Evolutionary conservation across 2,113 vertebrate genomes (phyloP).

Genomic region (Bubalus kerabau): DNA sequence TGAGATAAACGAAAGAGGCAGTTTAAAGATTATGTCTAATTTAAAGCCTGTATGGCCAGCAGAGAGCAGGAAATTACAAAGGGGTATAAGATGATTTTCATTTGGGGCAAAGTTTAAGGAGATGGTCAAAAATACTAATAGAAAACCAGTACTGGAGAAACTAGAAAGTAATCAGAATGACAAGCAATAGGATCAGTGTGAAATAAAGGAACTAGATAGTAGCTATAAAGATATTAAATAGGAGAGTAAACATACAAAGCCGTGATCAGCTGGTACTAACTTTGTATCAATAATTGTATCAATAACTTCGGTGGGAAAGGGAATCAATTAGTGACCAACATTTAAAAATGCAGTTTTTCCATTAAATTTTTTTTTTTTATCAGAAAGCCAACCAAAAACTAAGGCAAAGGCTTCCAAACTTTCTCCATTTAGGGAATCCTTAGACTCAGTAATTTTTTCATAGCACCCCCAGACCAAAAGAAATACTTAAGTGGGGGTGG

Average conservation of each 20-base stretch:
- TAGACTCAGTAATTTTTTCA: background rate
- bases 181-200: background rate
- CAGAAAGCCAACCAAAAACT: conserved; percentile 7
- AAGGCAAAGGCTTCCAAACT: background rate
- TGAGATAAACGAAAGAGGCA: background rate
- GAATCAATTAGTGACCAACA: background rate
- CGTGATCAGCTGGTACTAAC: background rate
- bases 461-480: background rate
- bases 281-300: conserved; percentile 3
- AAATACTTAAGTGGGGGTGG: background rate
- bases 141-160: background rate
- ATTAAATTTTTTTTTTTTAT: background rate
- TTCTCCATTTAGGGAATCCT: background rate
- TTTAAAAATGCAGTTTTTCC: background rate
- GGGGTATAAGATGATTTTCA: background rate
- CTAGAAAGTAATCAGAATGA: background rate
- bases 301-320: background rate
- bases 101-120: background rate
- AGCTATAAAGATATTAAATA: conserved; percentile 10
- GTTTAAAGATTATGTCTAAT: conserved; percentile 1
- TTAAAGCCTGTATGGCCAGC: background rate
- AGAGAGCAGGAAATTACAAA: conserved; percentile 16
- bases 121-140: background rate
- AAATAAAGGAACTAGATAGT: background rate
- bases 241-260: background rate